Conservation (phyloP, 2,797 vertebrate genomes). For the Sylvia borin region DNA sequence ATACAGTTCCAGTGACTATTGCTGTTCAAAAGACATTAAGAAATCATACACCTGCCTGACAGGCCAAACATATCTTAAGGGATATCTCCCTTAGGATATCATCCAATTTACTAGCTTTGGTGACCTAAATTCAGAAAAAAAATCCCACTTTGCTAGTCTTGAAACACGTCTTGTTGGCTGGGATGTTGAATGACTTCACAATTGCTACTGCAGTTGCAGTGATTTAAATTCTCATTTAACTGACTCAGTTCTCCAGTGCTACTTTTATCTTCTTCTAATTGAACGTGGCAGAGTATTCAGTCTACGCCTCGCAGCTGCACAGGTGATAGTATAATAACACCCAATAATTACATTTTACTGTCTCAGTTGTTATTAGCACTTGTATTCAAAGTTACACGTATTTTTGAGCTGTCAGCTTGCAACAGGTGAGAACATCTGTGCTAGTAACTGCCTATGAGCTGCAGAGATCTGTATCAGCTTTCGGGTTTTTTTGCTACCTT, state of each 20-base stretch:
- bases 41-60: not conserved
- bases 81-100: not conserved
- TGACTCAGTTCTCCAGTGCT: slow-evolving; percentile 3
- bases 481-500: not conserved
- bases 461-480: slow-evolving; percentile 34
- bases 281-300: slow-evolving; percentile 46
- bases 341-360: slow-evolving; percentile 68
- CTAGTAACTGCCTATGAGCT: slow-evolving; percentile 65
- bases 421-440: slow-evolving; percentile 69
- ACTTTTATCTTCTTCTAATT: slow-evolving; percentile 42
- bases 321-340: slow-evolving; percentile 71
- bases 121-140: not conserved
- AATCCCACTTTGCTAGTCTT: not conserved
- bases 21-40: not conserved
- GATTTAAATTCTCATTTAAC: slow-evolving; percentile 56
- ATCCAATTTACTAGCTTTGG: not conserved
- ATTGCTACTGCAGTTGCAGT: not conserved
- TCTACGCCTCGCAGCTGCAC: slow-evolving; percentile 42
- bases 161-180: not conserved
- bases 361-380: slow-evolving; percentile 68
- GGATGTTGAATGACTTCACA: not conserved
- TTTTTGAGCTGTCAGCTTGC: slow-evolving; percentile 56
- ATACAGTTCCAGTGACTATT: not conserved
- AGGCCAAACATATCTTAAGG: not conserved
- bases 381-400: slow-evolving; percentile 48